Evolutionary conservation across 2,888 invertebrate genomes (phyloP).

Genomic region (Copidosoma aretas): DNA sequence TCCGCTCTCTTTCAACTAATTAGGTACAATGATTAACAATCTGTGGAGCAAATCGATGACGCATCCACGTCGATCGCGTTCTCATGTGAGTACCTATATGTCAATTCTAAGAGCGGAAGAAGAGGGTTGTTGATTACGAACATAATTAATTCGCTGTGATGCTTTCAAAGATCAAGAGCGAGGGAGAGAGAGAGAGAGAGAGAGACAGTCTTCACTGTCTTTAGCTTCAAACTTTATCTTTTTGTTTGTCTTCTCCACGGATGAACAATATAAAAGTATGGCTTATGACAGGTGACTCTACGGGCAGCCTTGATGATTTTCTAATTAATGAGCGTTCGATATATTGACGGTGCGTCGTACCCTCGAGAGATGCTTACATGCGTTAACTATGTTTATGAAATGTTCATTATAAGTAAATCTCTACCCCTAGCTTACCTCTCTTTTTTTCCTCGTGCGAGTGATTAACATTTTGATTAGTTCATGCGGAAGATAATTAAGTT

Average conservation of each 20-base stretch:
- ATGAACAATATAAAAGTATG: background rate
- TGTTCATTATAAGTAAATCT: background rate
- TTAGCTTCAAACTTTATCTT: background rate
- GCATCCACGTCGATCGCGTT: background rate
- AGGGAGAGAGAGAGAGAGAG: background rate
- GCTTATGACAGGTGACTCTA: background rate
- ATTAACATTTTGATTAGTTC: background rate
- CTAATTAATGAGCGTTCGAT: background rate
- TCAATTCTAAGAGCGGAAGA: background rate
- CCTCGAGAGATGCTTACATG: background rate
- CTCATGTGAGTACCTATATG: background rate
- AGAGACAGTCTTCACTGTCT: background rate
- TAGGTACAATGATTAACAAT: background rate
- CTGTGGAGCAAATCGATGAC: background rate
- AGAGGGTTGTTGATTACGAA: background rate
- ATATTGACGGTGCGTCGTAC: background rate
- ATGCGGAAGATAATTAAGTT: background rate
- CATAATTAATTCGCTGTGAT: background rate
- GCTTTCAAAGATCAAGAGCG: background rate
- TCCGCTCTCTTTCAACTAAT: background rate
- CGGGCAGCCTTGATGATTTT: background rate
- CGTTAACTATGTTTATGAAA: background rate
- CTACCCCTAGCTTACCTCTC: too few relatives aligned
- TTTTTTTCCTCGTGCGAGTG: background rate
- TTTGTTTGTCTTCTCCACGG: background rate